A percentile compares a stretch with the other conserved stretches of the same genome.
Evolutionary conservation across 1,140 invertebrate species (phyloP).

Genomic region (Bombus pascuorum): DNA sequence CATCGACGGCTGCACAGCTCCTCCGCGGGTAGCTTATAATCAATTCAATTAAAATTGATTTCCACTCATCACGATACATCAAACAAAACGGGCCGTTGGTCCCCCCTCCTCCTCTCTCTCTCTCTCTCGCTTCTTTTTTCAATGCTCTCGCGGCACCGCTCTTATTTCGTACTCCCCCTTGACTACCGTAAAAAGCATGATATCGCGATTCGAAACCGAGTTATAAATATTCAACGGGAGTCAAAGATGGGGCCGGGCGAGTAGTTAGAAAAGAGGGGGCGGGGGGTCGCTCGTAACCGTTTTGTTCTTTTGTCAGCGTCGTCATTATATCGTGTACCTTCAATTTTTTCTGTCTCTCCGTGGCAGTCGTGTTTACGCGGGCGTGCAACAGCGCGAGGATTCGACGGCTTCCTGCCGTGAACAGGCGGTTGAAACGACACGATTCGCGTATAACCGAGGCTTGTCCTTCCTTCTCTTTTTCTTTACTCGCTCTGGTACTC

Average conservation of each 20-base stretch:
- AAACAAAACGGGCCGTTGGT: constrained; percentile 53
- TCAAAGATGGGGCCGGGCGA: background rate
- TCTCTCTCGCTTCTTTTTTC: constrained; percentile 5
- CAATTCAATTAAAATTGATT: constrained; percentile 67
- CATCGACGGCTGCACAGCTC: background rate
- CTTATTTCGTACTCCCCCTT: constrained; percentile 31
- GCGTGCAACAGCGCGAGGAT: constrained; percentile 22
- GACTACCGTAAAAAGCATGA: constrained; percentile 47
- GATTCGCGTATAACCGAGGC: background rate
- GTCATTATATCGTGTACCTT: constrained; percentile 51
- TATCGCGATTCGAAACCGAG: constrained; percentile 58
- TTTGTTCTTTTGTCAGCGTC: constrained; percentile 66
- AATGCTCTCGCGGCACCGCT: background rate
- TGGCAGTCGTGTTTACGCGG: constrained; percentile 23
- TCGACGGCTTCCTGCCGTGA: constrained; percentile 8
- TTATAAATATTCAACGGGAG: constrained; percentile 65
- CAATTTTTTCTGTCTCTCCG: constrained; percentile 39
- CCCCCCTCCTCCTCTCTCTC: background rate
- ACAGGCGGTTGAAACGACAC: background rate
- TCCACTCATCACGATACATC: constrained; percentile 52
- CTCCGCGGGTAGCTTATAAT: constrained; percentile 30
- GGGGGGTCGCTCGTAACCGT: constrained; percentile 21
- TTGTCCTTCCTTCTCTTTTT: background rate
- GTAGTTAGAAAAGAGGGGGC: background rate
- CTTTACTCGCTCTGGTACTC: background rate